phyloP scores from a whole-genome alignment of 2,888 invertebrate species.

The Punctoribates punctum region DNA sequence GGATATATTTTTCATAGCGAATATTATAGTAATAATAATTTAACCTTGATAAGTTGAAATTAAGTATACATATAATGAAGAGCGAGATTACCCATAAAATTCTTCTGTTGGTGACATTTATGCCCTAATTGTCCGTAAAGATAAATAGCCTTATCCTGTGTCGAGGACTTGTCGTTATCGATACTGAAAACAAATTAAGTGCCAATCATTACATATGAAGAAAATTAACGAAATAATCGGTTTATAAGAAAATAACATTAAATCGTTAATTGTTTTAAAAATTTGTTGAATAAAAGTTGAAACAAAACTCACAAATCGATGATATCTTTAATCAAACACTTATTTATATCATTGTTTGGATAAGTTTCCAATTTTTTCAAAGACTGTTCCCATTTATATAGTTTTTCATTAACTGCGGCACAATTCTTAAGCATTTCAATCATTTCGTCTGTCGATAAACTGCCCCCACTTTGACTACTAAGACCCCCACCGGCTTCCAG shows the following conservation, averaged over 20 bases:
- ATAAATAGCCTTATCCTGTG: slow-evolving; percentile 41
- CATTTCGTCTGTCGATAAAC: slow-evolving; percentile 18
- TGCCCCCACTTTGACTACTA: background rate
- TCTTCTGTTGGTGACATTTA: slow-evolving; percentile 41
- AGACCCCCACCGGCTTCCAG: background rate
- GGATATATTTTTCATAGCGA: too few species aligned
- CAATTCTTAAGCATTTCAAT: slow-evolving; percentile 40
- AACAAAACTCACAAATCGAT: slow-evolving; percentile 36
- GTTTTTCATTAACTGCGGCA: slow-evolving; percentile 39
- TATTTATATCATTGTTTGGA: slow-evolving; percentile 20
- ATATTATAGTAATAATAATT: too few species aligned
- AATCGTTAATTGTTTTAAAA: background rate
- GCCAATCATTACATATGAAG: too few species aligned
- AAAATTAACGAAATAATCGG: background rate
- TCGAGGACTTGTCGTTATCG: slow-evolving; percentile 32
- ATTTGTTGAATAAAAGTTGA: background rate
- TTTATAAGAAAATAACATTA: background rate
- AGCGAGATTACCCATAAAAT: slow-evolving; percentile 33
- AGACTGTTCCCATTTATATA: slow-evolving; percentile 40
- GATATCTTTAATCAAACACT: slow-evolving; percentile 33
- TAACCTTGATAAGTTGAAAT: too few species aligned
- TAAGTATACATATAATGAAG: too few species aligned
- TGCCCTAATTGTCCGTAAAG: slow-evolving; percentile 38
- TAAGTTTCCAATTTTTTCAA: slow-evolving; percentile 17
- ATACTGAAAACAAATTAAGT: slow-evolving; percentile 7